A percentile compares a stretch with the other conserved stretches of the same genome.
These are phyloP conservation scores for Sapajus apella DNA, from an alignment of 2,113 vertebrate species.

Conservation along the genomic window DNA sequence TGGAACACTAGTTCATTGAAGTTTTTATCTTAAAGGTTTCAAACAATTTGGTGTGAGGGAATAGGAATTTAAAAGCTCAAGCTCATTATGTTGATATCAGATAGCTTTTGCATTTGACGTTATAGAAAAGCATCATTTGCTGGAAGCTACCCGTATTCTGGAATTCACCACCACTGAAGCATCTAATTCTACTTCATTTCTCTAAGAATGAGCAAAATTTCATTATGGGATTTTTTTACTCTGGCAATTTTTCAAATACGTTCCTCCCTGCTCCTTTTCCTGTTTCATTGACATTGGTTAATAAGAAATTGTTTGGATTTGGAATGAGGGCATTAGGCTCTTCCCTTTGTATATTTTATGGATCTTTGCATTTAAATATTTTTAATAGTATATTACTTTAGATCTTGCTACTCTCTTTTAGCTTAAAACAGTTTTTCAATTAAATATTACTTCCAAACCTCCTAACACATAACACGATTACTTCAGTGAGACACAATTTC, in stretches of 20 bases:
- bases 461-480: neutral
- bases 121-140: slow-evolving; percentile 59
- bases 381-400: slow-evolving; percentile 15
- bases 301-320: neutral
- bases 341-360: slow-evolving; percentile 18
- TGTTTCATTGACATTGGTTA: neutral
- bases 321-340: neutral
- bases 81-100: slow-evolving; percentile 54
- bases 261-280: neutral
- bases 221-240: neutral
- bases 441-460: neutral
- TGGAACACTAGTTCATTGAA: slow-evolving; percentile 64
- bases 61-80: slow-evolving; percentile 58
- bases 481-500: neutral
- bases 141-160: slow-evolving; percentile 56
- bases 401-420: neutral
- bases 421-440: neutral
- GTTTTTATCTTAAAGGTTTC: slow-evolving; percentile 72
- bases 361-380: slow-evolving; percentile 4
- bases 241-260: neutral
- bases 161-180: slow-evolving; percentile 49
- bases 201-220: slow-evolving; percentile 37
- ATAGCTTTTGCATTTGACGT: slow-evolving; percentile 62
- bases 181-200: slow-evolving; percentile 42
- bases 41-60: slow-evolving; percentile 68